Evolutionary conservation across 1,140 invertebrate genomes (phyloP), one percentile per base, ranked within the genome.

Genomic region (Drosophila busckii): DNA sequence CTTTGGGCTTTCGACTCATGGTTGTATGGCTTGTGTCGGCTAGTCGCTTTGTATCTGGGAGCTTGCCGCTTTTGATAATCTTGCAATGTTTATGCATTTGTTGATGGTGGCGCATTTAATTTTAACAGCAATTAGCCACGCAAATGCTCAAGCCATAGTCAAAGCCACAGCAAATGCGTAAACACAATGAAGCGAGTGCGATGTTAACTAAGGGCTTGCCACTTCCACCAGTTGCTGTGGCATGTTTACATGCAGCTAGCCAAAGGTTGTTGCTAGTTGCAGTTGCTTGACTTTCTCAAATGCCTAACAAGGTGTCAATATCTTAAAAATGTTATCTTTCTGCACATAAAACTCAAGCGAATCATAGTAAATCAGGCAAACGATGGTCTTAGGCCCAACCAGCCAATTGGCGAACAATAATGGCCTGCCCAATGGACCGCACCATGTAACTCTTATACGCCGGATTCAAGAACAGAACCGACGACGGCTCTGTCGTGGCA

Each of bases 281-380:
- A 13, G 50, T 9, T 44, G 40, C 22, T 49, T 6, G 61, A 32
- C 40, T 68, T 50, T 68, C 26, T 80, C 73, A 78, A 78, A 78
- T 54, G 73, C 73, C 73, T 80, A 80, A 84, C 78, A 84, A 84
- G 78, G 78, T 84, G 78, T 84, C 80, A 84, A 78, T 84, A 84
- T 84, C 78, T 73, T 70, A 71, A 78, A 78, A 84, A 84, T 84
- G 63, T 84, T 84, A 84, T 84, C 78, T 78, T 69, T 84, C 71
- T 73, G 78, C 71, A 78, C 80, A 84, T 84, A 78, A 84, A 84
- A 84, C 78, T 84, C 71, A 64, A 71, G 64, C 80, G 80, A 71
- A 80, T 84, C 71, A 84, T 78, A 73, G 71, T 84, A 84, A 84
- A 84, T 84, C 80, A 84, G 70, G 65, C 60, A 75, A 68, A 53